Percentiles rank a stretch among this genome's conserved stretches.
phyloP scores from a whole-genome alignment of 1,140 invertebrate genomes.

The Agraylea sexmaculata region DNA sequence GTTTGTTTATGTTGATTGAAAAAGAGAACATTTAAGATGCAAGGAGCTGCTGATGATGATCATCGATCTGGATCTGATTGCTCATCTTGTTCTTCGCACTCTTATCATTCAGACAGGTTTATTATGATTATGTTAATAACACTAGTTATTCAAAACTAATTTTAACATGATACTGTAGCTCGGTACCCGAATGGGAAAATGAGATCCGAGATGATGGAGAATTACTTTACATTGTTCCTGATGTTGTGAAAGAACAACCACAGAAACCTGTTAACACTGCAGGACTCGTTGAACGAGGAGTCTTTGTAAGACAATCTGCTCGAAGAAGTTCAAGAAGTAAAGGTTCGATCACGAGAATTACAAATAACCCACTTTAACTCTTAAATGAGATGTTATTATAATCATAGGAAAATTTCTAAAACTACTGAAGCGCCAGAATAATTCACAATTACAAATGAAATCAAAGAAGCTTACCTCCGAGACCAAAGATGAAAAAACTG shows the following conservation, averaged over 20 bases:
- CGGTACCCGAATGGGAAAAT: slow-evolving; percentile 51
- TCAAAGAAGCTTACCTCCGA: slow-evolving; percentile 6
- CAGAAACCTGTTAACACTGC: slow-evolving; percentile 5
- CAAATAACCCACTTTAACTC: neutral
- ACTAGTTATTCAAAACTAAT: slow-evolving; percentile 3
- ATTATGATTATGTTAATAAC: slow-evolving; percentile 1
- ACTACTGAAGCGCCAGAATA: slow-evolving; percentile 17
- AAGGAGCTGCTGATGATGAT: too few relatives aligned
- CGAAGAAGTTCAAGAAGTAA: slow-evolving; percentile 18
- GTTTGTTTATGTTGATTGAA: too few relatives aligned
- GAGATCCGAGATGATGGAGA: slow-evolving; percentile 44
- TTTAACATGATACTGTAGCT: slow-evolving; percentile 29
- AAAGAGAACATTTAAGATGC: too few relatives aligned
- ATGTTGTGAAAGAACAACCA: slow-evolving; percentile 10
- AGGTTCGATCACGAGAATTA: neutral
- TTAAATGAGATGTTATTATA: slow-evolving; percentile 1
- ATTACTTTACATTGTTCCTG: slow-evolving; percentile 39
- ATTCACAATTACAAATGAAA: slow-evolving; percentile 10
- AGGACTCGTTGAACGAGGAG: slow-evolving; percentile 12
- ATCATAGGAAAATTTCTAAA: slow-evolving; percentile 18
- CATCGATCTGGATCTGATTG: too few relatives aligned
- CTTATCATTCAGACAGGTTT: slow-evolving; percentile 20
- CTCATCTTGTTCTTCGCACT: slow-evolving; percentile 16
- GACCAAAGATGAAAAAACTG: neutral
- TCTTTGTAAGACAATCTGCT: slow-evolving; percentile 18